These are phyloP conservation scores for Drosophila maculinotata DNA, from an alignment of 2,888 invertebrate species.

Conservation along the genomic window DNA sequence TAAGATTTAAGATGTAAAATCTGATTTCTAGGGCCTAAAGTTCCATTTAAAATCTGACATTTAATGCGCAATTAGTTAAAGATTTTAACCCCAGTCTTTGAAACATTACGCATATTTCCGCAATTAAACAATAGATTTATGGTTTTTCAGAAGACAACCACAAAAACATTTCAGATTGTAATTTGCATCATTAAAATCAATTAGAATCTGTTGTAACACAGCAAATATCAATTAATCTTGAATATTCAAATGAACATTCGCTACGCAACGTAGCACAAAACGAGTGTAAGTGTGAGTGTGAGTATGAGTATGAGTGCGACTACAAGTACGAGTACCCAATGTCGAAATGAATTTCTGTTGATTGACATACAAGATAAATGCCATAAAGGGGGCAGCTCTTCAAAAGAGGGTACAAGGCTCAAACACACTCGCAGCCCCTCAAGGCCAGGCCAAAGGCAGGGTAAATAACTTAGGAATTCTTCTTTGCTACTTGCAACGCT, in stretches of 20 bases:
- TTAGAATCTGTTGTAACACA: constrained; percentile 53
- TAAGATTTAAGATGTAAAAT: no score
- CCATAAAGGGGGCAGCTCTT: constrained; percentile 13
- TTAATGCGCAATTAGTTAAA: neutral
- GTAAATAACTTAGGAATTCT: constrained; percentile 7
- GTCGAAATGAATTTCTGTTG: constrained; percentile 54
- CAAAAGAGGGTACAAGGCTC: constrained; percentile 10
- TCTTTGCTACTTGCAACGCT: constrained; percentile 35
- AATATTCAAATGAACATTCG: constrained; percentile 34
- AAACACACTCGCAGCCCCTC: no score
- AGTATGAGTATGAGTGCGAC: neutral
- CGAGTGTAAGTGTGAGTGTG: no score
- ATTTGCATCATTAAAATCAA: constrained; percentile 49
- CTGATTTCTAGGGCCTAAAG: neutral
- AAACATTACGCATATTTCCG: constrained; percentile 6
- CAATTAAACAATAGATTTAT: constrained; percentile 19
- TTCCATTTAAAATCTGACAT: neutral
- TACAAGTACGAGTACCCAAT: constrained; percentile 12
- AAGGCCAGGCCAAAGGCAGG: constrained; percentile 39
- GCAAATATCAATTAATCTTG: constrained; percentile 43
- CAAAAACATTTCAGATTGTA: constrained; percentile 7
- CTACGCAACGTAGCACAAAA: neutral
- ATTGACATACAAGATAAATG: constrained; percentile 63
- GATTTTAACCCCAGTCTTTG: no score
- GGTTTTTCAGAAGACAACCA: neutral